phyloP scores from a whole-genome alignment of 2,888 invertebrate genomes.

The Deladenus siricidicola region DNA sequence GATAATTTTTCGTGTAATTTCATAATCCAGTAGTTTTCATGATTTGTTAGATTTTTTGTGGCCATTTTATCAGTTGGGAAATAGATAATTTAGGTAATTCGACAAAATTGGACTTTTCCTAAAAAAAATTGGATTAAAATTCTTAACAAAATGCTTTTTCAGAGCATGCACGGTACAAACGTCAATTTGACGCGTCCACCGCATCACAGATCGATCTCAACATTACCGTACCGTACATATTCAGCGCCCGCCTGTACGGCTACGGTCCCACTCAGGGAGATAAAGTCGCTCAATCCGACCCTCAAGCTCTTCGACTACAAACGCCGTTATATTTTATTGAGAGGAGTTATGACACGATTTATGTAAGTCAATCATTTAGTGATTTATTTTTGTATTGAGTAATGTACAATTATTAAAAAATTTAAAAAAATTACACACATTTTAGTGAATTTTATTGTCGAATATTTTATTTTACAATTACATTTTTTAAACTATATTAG shows the following conservation, averaged over 20 bases:
- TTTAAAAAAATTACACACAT: too few species aligned
- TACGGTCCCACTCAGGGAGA: slow-evolving; percentile 45
- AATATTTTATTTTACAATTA: background rate
- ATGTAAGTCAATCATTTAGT: slow-evolving; percentile 41
- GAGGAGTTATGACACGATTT: slow-evolving; percentile 38
- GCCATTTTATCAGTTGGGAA: background rate
- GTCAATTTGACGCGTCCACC: slow-evolving; percentile 19
- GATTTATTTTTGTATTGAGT: background rate
- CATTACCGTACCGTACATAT: slow-evolving; percentile 52
- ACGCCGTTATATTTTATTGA: slow-evolving; percentile 44
- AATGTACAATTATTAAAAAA: background rate
- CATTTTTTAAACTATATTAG: slow-evolving; percentile 23
- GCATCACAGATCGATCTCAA: slow-evolving; percentile 47
- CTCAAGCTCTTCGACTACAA: slow-evolving; percentile 32
- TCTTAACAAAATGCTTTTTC: too few species aligned
- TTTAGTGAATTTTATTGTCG: too few species aligned
- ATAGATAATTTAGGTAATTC: background rate
- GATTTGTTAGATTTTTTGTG: background rate
- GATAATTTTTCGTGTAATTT: too few species aligned
- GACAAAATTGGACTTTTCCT: too few species aligned
- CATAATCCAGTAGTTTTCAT: background rate
- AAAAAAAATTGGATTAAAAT: too few species aligned
- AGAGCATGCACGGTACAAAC: slow-evolving; percentile 12
- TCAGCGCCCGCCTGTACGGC: slow-evolving; percentile 51
- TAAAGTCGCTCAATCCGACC: slow-evolving; percentile 16